phyloP scores from a whole-genome alignment of 2,797 vertebrate species.

The Anisognathus igniventris region DNA sequence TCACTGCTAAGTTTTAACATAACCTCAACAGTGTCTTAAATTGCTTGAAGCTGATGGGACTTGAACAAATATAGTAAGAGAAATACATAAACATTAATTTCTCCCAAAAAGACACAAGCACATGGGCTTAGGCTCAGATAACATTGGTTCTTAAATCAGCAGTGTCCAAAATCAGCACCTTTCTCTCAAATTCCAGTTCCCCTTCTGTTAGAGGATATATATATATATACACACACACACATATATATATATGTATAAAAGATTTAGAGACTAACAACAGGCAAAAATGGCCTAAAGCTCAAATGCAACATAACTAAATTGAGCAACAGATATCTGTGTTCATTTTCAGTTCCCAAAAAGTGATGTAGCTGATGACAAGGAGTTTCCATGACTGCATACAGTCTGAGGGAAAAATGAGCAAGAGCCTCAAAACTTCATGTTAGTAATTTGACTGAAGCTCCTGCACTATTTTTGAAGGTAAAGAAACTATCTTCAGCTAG shows the following conservation, averaged over 20 bases:
- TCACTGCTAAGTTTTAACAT: background rate
- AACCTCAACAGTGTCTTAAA: background rate
- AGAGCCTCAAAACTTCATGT: background rate
- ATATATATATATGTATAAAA: no score
- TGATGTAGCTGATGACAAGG: background rate
- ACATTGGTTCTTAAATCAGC: background rate
- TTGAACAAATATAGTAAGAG: background rate
- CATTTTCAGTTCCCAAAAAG: background rate
- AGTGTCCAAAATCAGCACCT: background rate
- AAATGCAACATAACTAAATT: background rate
- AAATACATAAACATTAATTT: background rate
- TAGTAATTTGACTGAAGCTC: background rate
- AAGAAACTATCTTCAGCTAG: background rate
- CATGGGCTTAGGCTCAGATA: background rate
- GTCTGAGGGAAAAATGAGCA: background rate
- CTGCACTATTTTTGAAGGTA: background rate
- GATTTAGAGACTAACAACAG: background rate
- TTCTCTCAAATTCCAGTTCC: background rate
- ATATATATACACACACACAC: no score
- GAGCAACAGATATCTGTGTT: background rate
- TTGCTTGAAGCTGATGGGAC: background rate
- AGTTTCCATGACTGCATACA: background rate
- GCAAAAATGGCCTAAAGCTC: background rate
- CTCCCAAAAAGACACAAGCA: background rate
- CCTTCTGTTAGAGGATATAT: background rate